Conservation (phyloP, 23 tunicate species). For the Phallusia fumigata region DNA sequence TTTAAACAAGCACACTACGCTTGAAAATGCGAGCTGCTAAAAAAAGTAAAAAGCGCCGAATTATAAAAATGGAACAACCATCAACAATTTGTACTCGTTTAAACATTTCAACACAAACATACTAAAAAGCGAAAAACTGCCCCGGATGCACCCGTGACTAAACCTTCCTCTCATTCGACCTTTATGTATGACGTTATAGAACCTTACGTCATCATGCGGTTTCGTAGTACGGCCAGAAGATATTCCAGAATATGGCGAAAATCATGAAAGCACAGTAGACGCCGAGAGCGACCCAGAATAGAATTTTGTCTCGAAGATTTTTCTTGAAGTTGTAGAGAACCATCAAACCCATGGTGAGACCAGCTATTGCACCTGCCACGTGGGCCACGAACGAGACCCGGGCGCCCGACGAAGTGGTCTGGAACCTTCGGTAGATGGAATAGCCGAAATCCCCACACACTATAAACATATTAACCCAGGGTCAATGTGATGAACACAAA, state of each 20-base stretch:
- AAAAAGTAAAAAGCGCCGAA: no score
- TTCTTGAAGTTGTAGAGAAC: constrained; percentile 77
- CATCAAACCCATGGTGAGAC: constrained; percentile 76
- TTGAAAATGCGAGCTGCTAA: no score
- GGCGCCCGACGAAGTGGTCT: constrained; percentile 42
- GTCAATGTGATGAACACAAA: no score
- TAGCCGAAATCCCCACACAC: constrained; percentile 84
- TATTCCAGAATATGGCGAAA: constrained; percentile 82
- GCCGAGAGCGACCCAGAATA: constrained; percentile 50
- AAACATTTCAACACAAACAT: no score
- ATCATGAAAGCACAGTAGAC: constrained; percentile 65
- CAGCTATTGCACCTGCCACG: constrained; percentile 89
- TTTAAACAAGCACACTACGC: no score
- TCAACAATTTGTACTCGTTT: no score
- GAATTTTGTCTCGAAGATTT: constrained; percentile 70
- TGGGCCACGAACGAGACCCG: constrained; percentile 92
- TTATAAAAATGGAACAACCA: no score
- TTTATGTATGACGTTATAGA: no score
- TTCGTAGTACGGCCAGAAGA: constrained; percentile 74
- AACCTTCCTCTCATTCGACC: no score
- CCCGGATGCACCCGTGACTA: no score
- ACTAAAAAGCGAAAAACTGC: no score
- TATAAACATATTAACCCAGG: constrained; percentile 17
- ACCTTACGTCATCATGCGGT: not conserved
- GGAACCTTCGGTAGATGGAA: constrained; percentile 78